phyloP scores from a whole-genome alignment of 2,113 vertebrate species.

The Anhinga anhinga region DNA sequence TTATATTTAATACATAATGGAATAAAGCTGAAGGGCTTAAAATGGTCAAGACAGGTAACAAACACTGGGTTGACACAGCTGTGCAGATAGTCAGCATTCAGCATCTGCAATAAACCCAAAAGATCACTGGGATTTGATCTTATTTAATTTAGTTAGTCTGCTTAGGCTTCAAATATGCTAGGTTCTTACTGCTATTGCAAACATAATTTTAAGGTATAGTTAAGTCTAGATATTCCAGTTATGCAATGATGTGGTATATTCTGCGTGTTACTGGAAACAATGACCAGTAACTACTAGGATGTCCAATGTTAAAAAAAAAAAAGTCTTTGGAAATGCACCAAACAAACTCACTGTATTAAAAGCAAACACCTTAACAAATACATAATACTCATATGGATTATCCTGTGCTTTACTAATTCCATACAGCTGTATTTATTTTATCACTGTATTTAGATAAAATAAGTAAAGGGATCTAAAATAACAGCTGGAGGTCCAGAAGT shows the following conservation, averaged over 20 bases:
- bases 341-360: neutral
- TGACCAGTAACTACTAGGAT: neutral
- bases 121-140: neutral
- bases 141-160: neutral
- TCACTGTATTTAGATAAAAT: neutral
- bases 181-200: neutral
- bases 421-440: neutral
- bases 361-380: neutral
- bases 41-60: neutral
- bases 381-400: neutral
- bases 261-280: neutral
- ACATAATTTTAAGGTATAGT: neutral
- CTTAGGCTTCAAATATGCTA: neutral
- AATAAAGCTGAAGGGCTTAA: neutral
- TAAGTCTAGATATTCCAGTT: neutral
- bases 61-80: neutral
- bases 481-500: neutral
- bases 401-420: neutral
- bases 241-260: neutral
- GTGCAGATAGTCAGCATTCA: neutral
- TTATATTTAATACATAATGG: neutral
- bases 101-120: neutral
- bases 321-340: neutral
- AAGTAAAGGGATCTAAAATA: neutral
- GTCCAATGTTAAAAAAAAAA: neutral